phyloP scores from a whole-genome alignment of 1,140 invertebrate species.

The Oncopeltus fasciatus region DNA sequence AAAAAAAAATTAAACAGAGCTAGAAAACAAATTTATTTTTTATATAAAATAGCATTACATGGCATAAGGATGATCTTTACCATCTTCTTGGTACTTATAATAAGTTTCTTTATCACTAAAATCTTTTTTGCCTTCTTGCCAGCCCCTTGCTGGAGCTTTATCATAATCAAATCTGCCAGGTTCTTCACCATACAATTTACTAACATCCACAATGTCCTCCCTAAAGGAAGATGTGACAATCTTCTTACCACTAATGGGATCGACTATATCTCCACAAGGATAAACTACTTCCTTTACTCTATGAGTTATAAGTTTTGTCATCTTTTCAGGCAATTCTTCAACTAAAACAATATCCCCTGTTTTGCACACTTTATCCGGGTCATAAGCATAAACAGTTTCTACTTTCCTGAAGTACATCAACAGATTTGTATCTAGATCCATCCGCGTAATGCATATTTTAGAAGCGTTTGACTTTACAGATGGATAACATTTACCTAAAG shows the following conservation, averaged over 20 bases:
- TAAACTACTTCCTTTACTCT: slow-evolving; percentile 64
- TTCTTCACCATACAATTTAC: slow-evolving; percentile 53
- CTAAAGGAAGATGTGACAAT: slow-evolving; percentile 30
- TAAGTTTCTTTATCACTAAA: slow-evolving; percentile 60
- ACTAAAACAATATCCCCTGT: slow-evolving; percentile 68
- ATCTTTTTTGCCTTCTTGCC: slow-evolving; percentile 64
- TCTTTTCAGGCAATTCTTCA: slow-evolving; percentile 48
- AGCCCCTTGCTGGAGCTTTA: slow-evolving; percentile 59
- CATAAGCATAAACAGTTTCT: slow-evolving; percentile 54
- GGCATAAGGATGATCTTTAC: slow-evolving; percentile 47
- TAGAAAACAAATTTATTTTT: no score
- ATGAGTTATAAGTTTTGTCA: slow-evolving; percentile 63
- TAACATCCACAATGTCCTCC: slow-evolving; percentile 51
- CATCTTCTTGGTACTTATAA: slow-evolving; percentile 53
- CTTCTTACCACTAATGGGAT: slow-evolving; percentile 70
- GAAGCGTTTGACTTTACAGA: slow-evolving; percentile 55
- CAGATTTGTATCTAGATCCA: slow-evolving; percentile 52
- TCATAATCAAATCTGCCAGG: slow-evolving; percentile 55
- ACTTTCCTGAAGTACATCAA: slow-evolving; percentile 62
- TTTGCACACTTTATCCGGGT: slow-evolving; percentile 61
- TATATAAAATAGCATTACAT: no score
- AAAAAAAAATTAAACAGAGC: no score
- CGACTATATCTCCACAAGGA: slow-evolving; percentile 63
- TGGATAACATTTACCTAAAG: slow-evolving; percentile 53
- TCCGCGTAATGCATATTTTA: slow-evolving; percentile 52